Conservation (phyloP, 2,797 vertebrate genomes). For the Synaphobranchus kaupii region DNA sequence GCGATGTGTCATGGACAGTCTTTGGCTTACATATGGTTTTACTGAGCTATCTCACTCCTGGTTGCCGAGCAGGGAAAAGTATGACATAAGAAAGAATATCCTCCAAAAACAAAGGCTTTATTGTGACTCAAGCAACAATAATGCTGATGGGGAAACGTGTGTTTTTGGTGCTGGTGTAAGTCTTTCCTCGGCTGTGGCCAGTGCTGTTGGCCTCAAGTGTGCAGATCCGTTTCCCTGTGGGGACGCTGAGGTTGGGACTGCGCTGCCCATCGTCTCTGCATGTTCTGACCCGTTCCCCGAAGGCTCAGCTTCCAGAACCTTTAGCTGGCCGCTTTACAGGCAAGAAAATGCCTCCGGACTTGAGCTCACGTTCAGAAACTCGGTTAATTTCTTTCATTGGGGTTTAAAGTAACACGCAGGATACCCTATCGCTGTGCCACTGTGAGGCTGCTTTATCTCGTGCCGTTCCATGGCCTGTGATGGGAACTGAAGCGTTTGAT, state of each 20-base stretch:
- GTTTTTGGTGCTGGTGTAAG: background rate
- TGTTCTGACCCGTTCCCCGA: constrained; percentile 42
- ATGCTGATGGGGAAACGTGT: background rate
- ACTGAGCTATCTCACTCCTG: too few species aligned
- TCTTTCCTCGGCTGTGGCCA: background rate
- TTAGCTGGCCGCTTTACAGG: constrained; percentile 37
- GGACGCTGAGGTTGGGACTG: background rate
- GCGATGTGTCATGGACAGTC: background rate
- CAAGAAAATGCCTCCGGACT: constrained; percentile 47
- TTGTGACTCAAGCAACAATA: too few species aligned
- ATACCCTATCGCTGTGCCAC: background rate
- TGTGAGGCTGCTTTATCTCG: background rate
- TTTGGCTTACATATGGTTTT: too few species aligned
- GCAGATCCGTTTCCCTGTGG: background rate
- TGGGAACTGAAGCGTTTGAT: background rate
- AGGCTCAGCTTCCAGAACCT: constrained; percentile 46
- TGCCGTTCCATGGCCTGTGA: background rate
- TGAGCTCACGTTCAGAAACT: constrained; percentile 13
- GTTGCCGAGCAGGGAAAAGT: background rate
- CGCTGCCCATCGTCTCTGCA: background rate
- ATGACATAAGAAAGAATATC: background rate
- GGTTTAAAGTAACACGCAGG: background rate
- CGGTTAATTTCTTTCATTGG: background rate
- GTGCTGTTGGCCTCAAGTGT: background rate
- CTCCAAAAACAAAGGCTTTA: too few species aligned